Evolutionary conservation across 23 tunicate species (phyloP), one percentile per base, ranked within the genome.

Genomic region (Halocynthia roretzi): DNA sequence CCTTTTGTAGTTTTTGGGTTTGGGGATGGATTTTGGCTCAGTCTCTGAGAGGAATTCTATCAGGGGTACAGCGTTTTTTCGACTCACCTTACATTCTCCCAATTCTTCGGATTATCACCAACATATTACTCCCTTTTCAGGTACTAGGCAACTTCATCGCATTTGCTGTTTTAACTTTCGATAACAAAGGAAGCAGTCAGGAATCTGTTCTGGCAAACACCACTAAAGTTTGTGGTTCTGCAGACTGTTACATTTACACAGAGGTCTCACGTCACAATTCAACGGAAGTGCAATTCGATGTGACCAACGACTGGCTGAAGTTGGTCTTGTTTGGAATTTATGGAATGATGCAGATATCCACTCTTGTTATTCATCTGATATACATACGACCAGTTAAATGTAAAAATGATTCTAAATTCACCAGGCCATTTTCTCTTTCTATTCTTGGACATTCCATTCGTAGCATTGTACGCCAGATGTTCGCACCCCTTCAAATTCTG

Each of bases 191-290:
- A 15, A 65, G 10, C 48, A 65, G 19, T 10, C 10, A 11, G 48
- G 31, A 65, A 9, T 40, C 19, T 15, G 31, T 48, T 0, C 22
- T 8, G 15, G 5, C 19, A 65, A 65, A 65, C 19, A 65, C 22
- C 4, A n/a, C 9, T 23, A 6, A 23, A 10, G 56, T 5, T 0
- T 74, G 78, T n/a, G 78, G 78, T 21, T 62, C 78, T 14, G 64
- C 19, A 54, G 78, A 74, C 31, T 74, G 78, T 50, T 74, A 74
- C 21, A 64, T 54, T 17, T 74, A 74, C 21, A 74, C 56, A 50
- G 78, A 12, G 62, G 56, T 44, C 2, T 0, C 56, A 71, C 55
- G n/a, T 4, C 55, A 71, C 4, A 44, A 23, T 44, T 20, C 55
- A 12, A 23, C 15, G 56, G 11, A 18, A 67, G 5, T 11, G 23